phyloP scores from a whole-genome alignment of 1,140 invertebrate species.

The Streblospio benedicti region DNA sequence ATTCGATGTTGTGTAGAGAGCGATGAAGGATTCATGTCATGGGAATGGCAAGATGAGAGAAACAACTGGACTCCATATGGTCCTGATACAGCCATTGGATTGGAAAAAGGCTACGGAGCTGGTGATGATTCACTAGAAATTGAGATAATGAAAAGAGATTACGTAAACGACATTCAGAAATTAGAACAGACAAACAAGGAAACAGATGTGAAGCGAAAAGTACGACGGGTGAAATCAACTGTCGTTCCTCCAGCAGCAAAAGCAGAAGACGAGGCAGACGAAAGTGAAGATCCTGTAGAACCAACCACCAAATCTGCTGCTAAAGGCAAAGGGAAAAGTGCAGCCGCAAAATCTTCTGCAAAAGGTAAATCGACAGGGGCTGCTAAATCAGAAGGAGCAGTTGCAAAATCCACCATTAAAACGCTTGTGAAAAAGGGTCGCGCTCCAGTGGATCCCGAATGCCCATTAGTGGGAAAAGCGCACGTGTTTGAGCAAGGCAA shows the following conservation, averaged over 20 bases:
- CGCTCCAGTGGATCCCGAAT: slow-evolving; percentile 49
- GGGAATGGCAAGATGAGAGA: slow-evolving; percentile 38
- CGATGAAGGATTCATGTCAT: slow-evolving; percentile 32
- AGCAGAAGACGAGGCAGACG: not conserved
- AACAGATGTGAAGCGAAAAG: slow-evolving; percentile 26
- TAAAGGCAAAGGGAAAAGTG: not conserved
- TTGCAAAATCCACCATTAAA: slow-evolving; percentile 26
- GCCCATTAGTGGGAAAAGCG: slow-evolving; percentile 34
- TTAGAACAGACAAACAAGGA: slow-evolving; percentile 31
- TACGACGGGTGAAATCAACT: slow-evolving; percentile 30
- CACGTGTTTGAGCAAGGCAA: slow-evolving; percentile 46
- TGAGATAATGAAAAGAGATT: slow-evolving; percentile 18
- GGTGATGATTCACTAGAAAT: slow-evolving; percentile 18
- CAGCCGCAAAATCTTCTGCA: not conserved
- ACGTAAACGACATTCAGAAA: slow-evolving; percentile 27
- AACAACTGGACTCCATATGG: slow-evolving; percentile 30
- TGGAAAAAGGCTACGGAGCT: slow-evolving; percentile 25
- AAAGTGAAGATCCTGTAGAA: not conserved
- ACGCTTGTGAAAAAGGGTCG: slow-evolving; percentile 43
- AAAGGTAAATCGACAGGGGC: not conserved
- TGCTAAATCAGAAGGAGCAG: not conserved
- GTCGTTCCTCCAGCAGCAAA: not conserved
- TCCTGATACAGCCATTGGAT: slow-evolving; percentile 14
- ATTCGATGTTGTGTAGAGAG: slow-evolving; percentile 28
- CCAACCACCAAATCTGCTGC: not conserved